Evolutionary conservation across 2,113 vertebrate genomes (phyloP), one percentile per base, ranked within the genome.

Genomic region (Epinephelus fuscoguttatus): DNA sequence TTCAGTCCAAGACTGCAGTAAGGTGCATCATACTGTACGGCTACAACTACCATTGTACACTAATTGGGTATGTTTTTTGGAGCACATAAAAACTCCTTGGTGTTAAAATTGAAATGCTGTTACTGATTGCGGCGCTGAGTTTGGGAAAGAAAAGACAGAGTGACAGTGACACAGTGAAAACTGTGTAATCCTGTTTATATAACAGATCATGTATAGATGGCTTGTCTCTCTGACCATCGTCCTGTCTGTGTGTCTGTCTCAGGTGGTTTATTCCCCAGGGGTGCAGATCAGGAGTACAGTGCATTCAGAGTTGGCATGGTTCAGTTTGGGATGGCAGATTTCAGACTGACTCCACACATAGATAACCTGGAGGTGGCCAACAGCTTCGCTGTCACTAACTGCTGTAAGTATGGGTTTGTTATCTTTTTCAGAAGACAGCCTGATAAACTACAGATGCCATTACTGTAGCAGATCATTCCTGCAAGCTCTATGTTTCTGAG

Each of bases 321-420:
- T 92, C 96, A 97, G 92, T 97, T 97, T 90, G 96, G 96, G 89
- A 97, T 96, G 92, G 93, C 96, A 82, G 97, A 98, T 91, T 97
- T 98, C 94, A 95, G 97, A 77, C 95, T 99, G 79, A 97, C 97
- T 82, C 97, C 97, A 60, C 97, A 99, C 91, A 98, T 99, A 88
- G 97, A 99, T 90, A 99, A 98, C 95, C 94, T 99, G 94, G 97
- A 99, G 95, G 97, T 98, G 89, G 97, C 97, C 67, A 99, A 99
- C 95, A 99, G 97, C 94, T 99, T 99, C 90, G 97, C 97, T 33
- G 97, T 99, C 93, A 99, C 97, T 82, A 99, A 99, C 81, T 97
- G 97, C 94, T 99, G 97, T 98, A 91, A 98, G 97, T 98, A 94
- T 21, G 1, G 0, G 0, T 25, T 33, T 6, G 70, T 56, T 59